Percentiles rank a stretch among this genome's conserved stretches.
These are phyloP conservation scores for Grammomys surdaster DNA, from an alignment of 2,113 vertebrate species.

Conservation along the genomic window DNA sequence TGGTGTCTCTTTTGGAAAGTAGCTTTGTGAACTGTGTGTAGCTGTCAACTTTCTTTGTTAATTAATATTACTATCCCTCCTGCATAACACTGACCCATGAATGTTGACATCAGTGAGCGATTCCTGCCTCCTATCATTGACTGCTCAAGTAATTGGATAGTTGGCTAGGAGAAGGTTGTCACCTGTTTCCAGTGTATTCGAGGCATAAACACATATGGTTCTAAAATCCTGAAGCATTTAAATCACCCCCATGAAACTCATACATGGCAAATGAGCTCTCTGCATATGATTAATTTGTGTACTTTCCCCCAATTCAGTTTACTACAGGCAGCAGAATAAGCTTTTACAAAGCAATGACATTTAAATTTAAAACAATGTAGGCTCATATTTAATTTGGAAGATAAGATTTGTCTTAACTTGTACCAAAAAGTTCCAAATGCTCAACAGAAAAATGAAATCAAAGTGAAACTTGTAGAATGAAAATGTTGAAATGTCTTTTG, in stretches of 20 bases:
- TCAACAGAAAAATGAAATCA: not conserved
- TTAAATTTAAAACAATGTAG: slow-evolving; percentile 39
- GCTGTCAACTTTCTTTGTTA: slow-evolving; percentile 53
- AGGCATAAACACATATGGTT: slow-evolving; percentile 26
- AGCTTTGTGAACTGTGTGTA: not conserved
- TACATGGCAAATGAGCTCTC: slow-evolving; percentile 42
- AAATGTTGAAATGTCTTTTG: not conserved
- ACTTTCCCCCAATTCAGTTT: slow-evolving; percentile 40
- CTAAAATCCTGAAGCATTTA: slow-evolving; percentile 55
- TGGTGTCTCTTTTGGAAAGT: slow-evolving; percentile 2
- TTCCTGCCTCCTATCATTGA: slow-evolving; percentile 21
- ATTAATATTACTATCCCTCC: slow-evolving; percentile 57
- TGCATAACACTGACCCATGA: slow-evolving; percentile 7
- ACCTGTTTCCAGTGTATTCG: slow-evolving; percentile 54
- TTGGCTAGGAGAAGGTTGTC: slow-evolving; percentile 64
- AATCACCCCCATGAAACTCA: slow-evolving; percentile 28
- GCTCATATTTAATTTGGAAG: slow-evolving; percentile 42
- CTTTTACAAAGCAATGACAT: slow-evolving; percentile 28
- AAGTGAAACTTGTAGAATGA: not conserved
- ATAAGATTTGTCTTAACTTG: slow-evolving; percentile 32
- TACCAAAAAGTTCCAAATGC: slow-evolving; percentile 15
- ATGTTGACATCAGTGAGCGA: not conserved
- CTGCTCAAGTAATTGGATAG: slow-evolving; percentile 56
- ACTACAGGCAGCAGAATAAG: slow-evolving; percentile 36
- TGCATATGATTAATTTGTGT: slow-evolving; percentile 54